Percentiles rank a stretch among this genome's conserved stretches.
Conservation (phyloP, 2,888 invertebrate species). For the Cacoxenus indagator region DNA sequence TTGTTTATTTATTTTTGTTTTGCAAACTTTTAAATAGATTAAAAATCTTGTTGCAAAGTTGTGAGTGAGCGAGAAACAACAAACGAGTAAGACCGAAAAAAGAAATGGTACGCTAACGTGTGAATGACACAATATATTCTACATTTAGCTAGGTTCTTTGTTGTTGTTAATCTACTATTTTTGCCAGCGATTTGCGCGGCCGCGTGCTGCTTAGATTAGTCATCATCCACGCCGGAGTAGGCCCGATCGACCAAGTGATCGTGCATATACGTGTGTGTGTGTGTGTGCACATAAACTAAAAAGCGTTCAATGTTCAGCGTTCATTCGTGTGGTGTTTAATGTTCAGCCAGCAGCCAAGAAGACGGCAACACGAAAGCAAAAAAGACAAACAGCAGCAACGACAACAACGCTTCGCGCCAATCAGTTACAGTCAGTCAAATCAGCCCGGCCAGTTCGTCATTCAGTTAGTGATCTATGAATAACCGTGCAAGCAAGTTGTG, state of each 20-base stretch:
- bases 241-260: conserved; percentile 1
- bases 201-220: conserved; percentile 58
- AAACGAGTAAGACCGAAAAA: not conserved
- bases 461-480: conserved; percentile 1
- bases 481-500: not conserved
- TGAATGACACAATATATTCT: conserved; percentile 24
- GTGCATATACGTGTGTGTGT: not conserved
- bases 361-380: conserved; percentile 12
- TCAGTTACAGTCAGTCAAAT: conserved; percentile 17
- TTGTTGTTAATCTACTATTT: not conserved
- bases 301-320: not conserved
- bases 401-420: not conserved
- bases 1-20: conserved; percentile 24
- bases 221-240: conserved; percentile 25
- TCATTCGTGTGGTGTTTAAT: too few relatives aligned
- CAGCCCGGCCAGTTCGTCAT: not conserved
- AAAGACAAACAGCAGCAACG: not conserved
- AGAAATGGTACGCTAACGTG: not conserved
- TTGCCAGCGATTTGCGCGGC: conserved; percentile 33
- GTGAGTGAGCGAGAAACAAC: not conserved
- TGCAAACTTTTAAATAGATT: conserved; percentile 20
- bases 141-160: conserved; percentile 23
- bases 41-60: not conserved
- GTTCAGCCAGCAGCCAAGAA: conserved; percentile 9
- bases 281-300: not conserved